Conservation (phyloP, 2,888 invertebrate species). For the Pegoplata infirma region DNA sequence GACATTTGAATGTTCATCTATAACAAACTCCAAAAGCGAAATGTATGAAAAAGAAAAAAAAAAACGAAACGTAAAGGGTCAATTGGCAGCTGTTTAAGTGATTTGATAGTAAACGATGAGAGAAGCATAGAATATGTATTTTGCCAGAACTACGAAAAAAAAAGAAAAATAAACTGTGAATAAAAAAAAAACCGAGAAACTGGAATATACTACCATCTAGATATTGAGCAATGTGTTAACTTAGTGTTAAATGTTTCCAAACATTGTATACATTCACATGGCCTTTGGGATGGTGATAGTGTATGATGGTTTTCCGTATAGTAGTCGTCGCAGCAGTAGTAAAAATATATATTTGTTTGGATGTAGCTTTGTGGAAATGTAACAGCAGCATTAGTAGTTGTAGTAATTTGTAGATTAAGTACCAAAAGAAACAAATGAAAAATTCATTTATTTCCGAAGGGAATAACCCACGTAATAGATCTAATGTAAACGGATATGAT, state of each 20-base stretch:
- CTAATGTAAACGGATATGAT: constrained; percentile 45
- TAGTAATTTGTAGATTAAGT: constrained; percentile 55
- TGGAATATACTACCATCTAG: background rate
- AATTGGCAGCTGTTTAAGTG: constrained; percentile 55
- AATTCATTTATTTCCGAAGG: constrained; percentile 51
- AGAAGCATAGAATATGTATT: constrained; percentile 12
- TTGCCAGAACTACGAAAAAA: too few species aligned
- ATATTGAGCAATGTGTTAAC: constrained; percentile 36
- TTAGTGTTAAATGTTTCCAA: constrained; percentile 30
- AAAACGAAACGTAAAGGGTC: constrained; percentile 42
- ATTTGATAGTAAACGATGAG: constrained; percentile 39
- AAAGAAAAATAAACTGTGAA: background rate
- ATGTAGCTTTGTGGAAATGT: constrained; percentile 21
- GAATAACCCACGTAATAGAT: constrained; percentile 51
- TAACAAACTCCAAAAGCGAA: background rate
- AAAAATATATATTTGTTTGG: background rate
- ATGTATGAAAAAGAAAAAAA: constrained; percentile 3
- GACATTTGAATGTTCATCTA: constrained; percentile 31
- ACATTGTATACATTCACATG: constrained; percentile 26
- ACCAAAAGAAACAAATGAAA: constrained; percentile 50
- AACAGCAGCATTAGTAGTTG: constrained; percentile 34
- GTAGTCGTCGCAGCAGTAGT: background rate
- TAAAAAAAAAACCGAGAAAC: background rate
- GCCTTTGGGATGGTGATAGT: constrained; percentile 8
- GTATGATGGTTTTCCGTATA: background rate